Evolutionary conservation across 2,113 vertebrate species (phyloP), one percentile per base, ranked within the genome.

Genomic region (Nicator chloris): DNA sequence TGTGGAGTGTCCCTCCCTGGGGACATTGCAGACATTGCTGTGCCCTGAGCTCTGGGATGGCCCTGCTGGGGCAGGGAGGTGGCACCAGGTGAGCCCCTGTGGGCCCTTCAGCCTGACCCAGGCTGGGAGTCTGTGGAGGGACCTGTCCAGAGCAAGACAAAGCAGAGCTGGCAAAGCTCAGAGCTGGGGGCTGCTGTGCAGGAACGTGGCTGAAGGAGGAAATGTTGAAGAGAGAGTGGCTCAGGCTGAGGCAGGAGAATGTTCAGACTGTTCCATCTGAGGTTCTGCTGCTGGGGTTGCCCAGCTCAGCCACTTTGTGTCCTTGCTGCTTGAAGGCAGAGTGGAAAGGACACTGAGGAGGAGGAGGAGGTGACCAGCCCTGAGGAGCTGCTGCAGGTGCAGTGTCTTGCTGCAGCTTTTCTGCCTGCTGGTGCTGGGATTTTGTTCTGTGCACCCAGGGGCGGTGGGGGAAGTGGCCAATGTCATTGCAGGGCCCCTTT

Each of bases 121-220:
- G 0, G 0, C 35, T 37, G 59, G 8, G 14, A 3, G 4, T 42
- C 42, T 14, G 0, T 4, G 60, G 24, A 60, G 39, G 39, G 26
- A 22, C 21, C 37, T 17, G 23, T 50, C 50, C 63, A 27, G 27
- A 81, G 47, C 14, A n/a, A 39, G 80, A 45, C 5, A 24, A 59
- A 53, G n/a, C 3, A 57, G 71, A 92, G 60, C 26, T 37, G 47
- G 71, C 28, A 23, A 31, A 71, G 80, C 19, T 60, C 27, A 18
- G 88, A 49, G 53, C 0, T 7, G 4, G 13, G 14, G 26, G 44
- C 51, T 69, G 49, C 31, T 2, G 2, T 35, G 90, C 57, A 53
- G n/a, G 37, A 44, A 49, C 0, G 0, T 39, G 70, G 31, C 53
- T 82, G 37, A 44, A 82, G 50, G 44, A 73, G 14, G 57, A 20